phyloP scores from a whole-genome alignment of 2,113 vertebrate genomes.

The Centropristis striata region DNA sequence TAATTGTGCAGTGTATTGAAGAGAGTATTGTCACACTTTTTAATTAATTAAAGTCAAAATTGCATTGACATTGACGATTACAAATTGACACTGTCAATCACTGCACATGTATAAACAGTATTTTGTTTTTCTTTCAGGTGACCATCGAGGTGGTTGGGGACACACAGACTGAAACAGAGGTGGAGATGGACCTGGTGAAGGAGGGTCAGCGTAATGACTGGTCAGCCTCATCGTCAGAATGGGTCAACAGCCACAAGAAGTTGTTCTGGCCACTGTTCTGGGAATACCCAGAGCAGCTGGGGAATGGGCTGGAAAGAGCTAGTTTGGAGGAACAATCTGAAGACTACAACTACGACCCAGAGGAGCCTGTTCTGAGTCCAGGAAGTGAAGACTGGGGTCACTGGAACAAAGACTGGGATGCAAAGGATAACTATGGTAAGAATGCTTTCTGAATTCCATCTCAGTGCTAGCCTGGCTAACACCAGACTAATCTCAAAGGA shows the following conservation, averaged over 20 bases:
- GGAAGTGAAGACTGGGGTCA: conserved; percentile 81
- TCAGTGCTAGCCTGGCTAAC: too few relatives aligned
- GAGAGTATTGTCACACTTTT: too few relatives aligned
- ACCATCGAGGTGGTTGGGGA: conserved; percentile 90
- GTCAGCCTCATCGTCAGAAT: conserved; percentile 80
- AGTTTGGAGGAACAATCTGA: conserved; percentile 74
- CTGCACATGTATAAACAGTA: not conserved
- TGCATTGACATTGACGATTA: too few relatives aligned
- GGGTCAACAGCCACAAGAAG: conserved; percentile 85
- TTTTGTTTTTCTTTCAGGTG: conserved; percentile 82
- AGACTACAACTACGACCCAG: conserved; percentile 84
- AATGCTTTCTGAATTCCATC: too few relatives aligned
- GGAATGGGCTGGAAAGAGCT: conserved; percentile 70
- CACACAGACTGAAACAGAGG: conserved; percentile 84
- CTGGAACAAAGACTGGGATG: conserved; percentile 86
- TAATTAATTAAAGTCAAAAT: too few relatives aligned
- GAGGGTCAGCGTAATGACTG: conserved; percentile 84
- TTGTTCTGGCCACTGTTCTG: conserved; percentile 92
- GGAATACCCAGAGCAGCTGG: conserved; percentile 86
- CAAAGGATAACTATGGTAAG: conserved; percentile 88
- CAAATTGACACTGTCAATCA: too few relatives aligned
- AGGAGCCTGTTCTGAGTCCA: conserved; percentile 86
- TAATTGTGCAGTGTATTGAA: too few relatives aligned
- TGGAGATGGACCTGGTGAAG: conserved; percentile 90
- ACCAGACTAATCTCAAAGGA: too few relatives aligned